Evolutionary conservation across 2,113 vertebrate genomes (phyloP).

Genomic region (Cavia porcellus): DNA sequence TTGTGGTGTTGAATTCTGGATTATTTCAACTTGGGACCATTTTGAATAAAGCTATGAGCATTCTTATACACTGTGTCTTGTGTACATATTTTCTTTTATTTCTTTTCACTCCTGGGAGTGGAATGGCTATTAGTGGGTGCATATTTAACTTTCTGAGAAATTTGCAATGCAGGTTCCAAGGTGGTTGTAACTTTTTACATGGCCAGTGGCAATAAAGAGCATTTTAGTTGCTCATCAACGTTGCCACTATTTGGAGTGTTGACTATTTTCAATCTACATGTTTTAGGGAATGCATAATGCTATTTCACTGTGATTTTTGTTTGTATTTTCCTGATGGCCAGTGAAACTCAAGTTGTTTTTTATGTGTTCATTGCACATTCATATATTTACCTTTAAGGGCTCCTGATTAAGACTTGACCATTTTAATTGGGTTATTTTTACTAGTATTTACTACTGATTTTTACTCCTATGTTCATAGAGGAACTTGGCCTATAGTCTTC

Average conservation of each 20-base stretch:
- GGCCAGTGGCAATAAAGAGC: not conserved
- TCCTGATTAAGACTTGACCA: not conserved
- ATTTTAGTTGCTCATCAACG: not conserved
- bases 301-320: not conserved
- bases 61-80: not conserved
- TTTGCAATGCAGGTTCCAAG: not conserved
- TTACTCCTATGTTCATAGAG: not conserved
- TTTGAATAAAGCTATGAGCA: not conserved
- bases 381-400: not conserved
- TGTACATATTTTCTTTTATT: not conserved
- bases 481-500: not conserved
- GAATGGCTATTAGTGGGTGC: not conserved
- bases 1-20: not conserved
- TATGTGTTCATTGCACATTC: not conserved
- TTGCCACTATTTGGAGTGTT: not conserved
- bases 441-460: slow-evolving; percentile 26
- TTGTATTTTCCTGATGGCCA: slow-evolving; percentile 30
- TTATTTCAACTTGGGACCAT: not conserved
- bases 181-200: not conserved
- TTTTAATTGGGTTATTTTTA: slow-evolving; percentile 15
- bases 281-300: not conserved
- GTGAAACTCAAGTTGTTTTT: not conserved
- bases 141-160: not conserved
- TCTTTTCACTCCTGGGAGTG: not conserved
- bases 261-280: not conserved